phyloP scores from a whole-genome alignment of 1,140 invertebrate genomes.

The Cotesia vestalis region DNA sequence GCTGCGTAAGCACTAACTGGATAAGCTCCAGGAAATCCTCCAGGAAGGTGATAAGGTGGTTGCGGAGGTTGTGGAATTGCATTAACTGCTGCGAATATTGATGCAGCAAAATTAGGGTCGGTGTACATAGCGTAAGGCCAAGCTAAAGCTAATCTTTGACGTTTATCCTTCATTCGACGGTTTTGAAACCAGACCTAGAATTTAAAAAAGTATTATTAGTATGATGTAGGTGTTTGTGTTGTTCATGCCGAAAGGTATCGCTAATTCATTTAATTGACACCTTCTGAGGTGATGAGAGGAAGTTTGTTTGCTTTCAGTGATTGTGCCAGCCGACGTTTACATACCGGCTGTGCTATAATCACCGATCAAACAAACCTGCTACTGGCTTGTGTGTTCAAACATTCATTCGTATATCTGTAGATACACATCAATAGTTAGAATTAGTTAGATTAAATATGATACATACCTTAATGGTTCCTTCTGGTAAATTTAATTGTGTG shows the following conservation, averaged over 20 bases:
- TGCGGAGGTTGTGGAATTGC: conserved; percentile 60
- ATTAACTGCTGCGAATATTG: conserved; percentile 89
- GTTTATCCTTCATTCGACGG: conserved; percentile 98
- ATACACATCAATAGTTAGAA: not conserved
- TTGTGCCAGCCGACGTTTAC: conserved; percentile 32
- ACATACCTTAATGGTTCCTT: conserved; percentile 96
- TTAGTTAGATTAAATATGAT: not conserved
- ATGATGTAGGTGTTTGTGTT: conserved; percentile 19
- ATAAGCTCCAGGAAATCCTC: conserved; percentile 62
- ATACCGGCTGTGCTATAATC: conserved; percentile 49
- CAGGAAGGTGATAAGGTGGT: conserved; percentile 59
- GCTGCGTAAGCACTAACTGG: conserved; percentile 48
- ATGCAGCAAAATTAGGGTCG: conserved; percentile 90
- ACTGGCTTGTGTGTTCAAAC: conserved; percentile 34
- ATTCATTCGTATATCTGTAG: not conserved
- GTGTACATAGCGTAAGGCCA: conserved; percentile 96
- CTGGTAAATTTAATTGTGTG: conserved; percentile 89
- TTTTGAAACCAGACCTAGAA: conserved; percentile 98
- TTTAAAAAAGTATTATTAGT: conserved; percentile 29
- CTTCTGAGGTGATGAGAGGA: not conserved
- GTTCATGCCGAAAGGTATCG: conserved; percentile 4
- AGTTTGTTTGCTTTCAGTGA: conserved; percentile 44
- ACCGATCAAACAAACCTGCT: conserved; percentile 50
- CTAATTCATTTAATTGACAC: conserved; percentile 33
- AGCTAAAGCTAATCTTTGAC: conserved; percentile 89